These are phyloP conservation scores for Nudaria mundana DNA, from an alignment of 2,888 invertebrate genomes.

Conservation along the genomic window DNA sequence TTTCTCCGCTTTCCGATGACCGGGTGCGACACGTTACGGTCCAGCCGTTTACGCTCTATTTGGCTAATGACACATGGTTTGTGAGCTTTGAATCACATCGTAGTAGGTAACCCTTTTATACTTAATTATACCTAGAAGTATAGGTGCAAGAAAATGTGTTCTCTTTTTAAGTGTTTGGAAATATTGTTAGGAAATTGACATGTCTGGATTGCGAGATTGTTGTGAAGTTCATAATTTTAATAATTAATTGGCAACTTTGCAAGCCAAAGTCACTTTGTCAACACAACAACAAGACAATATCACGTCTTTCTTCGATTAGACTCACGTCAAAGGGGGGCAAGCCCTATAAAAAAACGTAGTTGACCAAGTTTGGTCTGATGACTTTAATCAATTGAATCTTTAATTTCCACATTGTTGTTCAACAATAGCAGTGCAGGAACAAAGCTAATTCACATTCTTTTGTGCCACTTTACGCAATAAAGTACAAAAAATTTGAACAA, in stretches of 20 bases:
- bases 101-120: slow-evolving; percentile 1
- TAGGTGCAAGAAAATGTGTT: too few relatives aligned
- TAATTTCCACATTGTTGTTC: not conserved
- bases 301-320: too few relatives aligned
- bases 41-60: slow-evolving; percentile 4
- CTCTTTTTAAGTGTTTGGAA: too few relatives aligned
- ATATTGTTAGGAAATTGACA: too few relatives aligned
- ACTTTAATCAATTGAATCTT: not conserved
- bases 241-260: too few relatives aligned
- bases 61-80: slow-evolving; percentile 3
- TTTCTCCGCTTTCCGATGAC: slow-evolving; percentile 1
- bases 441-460: not conserved
- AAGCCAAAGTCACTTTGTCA: too few relatives aligned
- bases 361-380: not conserved
- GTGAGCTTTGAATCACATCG: not conserved
- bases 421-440: slow-evolving; percentile 1
- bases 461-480: slow-evolving; percentile 18
- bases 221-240: too few relatives aligned
- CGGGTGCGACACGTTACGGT: not conserved
- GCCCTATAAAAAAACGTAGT: not conserved
- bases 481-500: slow-evolving; percentile 32
- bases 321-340: too few relatives aligned
- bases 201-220: too few relatives aligned
- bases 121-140: too few relatives aligned
- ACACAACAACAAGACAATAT: too few relatives aligned